These are phyloP conservation scores for Tenualosa thibaudeaui DNA, from an alignment of 2,797 vertebrate species.

Conservation along the genomic window DNA sequence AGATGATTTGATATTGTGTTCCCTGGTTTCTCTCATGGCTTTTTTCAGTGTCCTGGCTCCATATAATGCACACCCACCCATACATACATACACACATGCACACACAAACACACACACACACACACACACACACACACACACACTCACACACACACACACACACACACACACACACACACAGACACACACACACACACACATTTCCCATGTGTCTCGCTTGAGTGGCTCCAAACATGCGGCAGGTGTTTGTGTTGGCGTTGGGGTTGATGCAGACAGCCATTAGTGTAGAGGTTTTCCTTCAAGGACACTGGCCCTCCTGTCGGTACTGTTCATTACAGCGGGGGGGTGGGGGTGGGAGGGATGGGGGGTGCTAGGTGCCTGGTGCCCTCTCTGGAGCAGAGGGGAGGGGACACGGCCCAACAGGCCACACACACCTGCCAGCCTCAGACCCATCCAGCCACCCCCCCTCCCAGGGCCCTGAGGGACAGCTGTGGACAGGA, in stretches of 20 bases:
- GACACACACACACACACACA: not conserved
- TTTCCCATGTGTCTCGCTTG: slow-evolving; percentile 14
- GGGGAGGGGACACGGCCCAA: not conserved
- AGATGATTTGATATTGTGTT: slow-evolving; percentile 10
- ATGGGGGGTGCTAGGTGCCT: not conserved
- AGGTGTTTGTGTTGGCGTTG: slow-evolving; percentile 17
- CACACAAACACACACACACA: not conserved
- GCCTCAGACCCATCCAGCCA: not conserved
- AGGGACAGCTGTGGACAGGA: slow-evolving; percentile 64
- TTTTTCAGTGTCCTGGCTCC: slow-evolving; percentile 8
- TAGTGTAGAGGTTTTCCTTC: slow-evolving; percentile 25
- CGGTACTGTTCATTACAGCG: slow-evolving; percentile 14
- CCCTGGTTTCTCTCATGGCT: slow-evolving; percentile 3
- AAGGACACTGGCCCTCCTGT: slow-evolving; percentile 11
- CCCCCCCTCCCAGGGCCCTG: slow-evolving; percentile 52
- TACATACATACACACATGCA: not conserved
- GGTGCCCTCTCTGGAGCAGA: not conserved
- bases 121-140: not conserved
- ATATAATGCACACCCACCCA: slow-evolving; percentile 16
- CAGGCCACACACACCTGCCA: not conserved
- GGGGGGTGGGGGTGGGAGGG: not conserved
- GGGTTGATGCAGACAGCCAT: slow-evolving; percentile 10
- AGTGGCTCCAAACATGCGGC: slow-evolving; percentile 3
- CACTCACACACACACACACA: not conserved
- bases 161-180: not conserved